phyloP scores from a whole-genome alignment of 2,888 invertebrate species.

The Chaetogeoica ovagalla region DNA sequence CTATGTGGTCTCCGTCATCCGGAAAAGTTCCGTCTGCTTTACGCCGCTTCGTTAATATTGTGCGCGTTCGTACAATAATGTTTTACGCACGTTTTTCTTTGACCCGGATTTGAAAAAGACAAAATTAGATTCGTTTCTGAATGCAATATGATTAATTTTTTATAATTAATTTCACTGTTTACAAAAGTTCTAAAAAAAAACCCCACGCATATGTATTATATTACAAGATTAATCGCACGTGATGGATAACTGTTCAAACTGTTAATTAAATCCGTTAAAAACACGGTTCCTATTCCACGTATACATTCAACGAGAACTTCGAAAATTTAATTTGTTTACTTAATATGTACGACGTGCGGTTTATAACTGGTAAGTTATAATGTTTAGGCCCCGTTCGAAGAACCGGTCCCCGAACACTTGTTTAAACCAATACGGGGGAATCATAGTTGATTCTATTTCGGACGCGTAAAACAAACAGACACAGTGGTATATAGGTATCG shows the following conservation, averaged over 20 bases:
- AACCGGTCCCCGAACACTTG: neutral
- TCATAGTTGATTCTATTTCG: neutral
- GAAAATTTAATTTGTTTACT: constrained; percentile 13
- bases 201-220: too few species aligned
- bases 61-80: constrained; percentile 15
- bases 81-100: constrained; percentile 23
- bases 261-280: constrained; percentile 6
- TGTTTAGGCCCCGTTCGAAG: neutral
- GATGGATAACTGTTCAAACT: neutral
- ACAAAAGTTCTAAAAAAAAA: too few species aligned
- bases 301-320: neutral
- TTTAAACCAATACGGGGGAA: neutral
- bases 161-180: neutral
- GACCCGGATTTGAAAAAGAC: constrained; percentile 23
- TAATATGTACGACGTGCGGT: neutral
- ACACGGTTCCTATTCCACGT: neutral
- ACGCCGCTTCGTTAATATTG: constrained; percentile 13
- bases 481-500: too few species aligned
- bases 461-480: too few species aligned
- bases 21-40: constrained; percentile 34
- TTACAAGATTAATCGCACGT: too few species aligned
- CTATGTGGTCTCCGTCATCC: neutral
- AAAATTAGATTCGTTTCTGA: constrained; percentile 25
- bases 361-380: neutral
- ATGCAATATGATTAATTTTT: neutral